phyloP scores from a whole-genome alignment of 2,797 vertebrate species.

The Pipistrellus pipistrellus region DNA sequence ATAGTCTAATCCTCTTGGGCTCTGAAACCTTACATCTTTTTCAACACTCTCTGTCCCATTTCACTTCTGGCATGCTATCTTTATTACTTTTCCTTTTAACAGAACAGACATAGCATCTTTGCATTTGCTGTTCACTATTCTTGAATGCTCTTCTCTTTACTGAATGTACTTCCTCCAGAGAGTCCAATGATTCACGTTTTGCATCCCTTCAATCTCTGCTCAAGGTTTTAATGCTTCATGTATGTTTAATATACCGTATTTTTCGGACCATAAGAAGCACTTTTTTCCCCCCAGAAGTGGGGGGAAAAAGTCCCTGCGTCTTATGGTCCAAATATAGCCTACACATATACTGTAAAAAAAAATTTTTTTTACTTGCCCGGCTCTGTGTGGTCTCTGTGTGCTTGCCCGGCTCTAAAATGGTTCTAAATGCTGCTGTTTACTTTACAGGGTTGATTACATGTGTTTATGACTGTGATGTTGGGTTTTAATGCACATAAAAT shows the following conservation, averaged over 20 bases:
- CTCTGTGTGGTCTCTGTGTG: too few species aligned
- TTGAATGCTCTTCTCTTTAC: neutral
- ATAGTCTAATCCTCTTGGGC: neutral
- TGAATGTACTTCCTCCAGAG: neutral
- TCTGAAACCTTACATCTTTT: neutral
- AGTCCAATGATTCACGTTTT: neutral
- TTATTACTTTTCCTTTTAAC: neutral
- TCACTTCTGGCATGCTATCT: neutral
- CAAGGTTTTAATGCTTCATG: neutral
- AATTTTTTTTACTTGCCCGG: too few species aligned
- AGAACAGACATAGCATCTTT: neutral
- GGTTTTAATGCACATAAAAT: too few species aligned
- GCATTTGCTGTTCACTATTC: neutral
- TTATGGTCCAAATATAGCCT: too few species aligned
- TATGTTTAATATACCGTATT: neutral
- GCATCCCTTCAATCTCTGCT: neutral
- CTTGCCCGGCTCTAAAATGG: too few species aligned
- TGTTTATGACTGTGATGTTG: too few species aligned
- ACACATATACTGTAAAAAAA: too few species aligned
- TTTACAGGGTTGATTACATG: too few species aligned
- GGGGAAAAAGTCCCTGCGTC: too few species aligned
- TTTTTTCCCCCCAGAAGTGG: too few species aligned
- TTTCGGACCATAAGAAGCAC: too few species aligned
- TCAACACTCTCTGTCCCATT: neutral
- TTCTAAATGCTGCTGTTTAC: too few species aligned